Conservation (phyloP, 2,888 invertebrate genomes). For the Pycnomerus fuliginosus region DNA sequence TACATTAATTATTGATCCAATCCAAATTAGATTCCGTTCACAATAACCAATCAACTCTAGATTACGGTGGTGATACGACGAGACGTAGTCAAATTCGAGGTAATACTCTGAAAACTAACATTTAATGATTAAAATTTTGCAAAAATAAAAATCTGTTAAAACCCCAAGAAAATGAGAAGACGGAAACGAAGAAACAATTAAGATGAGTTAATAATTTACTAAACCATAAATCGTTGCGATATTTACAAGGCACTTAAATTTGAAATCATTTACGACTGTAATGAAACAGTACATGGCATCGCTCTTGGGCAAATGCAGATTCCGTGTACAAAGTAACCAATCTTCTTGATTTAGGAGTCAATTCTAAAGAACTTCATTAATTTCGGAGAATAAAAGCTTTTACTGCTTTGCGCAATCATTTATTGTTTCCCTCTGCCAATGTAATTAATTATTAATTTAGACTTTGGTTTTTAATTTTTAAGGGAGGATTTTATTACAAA, state of each 20-base stretch:
- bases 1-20: no score
- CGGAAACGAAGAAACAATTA: no score
- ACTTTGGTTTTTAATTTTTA: background rate
- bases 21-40: no score
- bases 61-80: no score
- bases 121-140: no score
- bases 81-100: no score
- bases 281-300: conserved; percentile 3
- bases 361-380: conserved; percentile 14
- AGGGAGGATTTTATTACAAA: background rate
- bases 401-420: conserved; percentile 8
- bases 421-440: conserved; percentile 8
- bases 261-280: conserved; percentile 6
- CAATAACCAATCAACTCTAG: no score
- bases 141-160: no score
- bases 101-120: no score
- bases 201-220: no score
- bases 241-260: conserved; percentile 10
- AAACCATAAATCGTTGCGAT: no score
- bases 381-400: conserved; percentile 8
- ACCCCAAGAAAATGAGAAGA: no score
- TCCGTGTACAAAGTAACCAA: conserved; percentile 9
- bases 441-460: conserved; percentile 6
- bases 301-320: conserved; percentile 1
- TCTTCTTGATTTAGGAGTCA: conserved; percentile 6